phyloP scores from a whole-genome alignment of 1,140 invertebrate genomes.

The Drosophila cardini region DNA sequence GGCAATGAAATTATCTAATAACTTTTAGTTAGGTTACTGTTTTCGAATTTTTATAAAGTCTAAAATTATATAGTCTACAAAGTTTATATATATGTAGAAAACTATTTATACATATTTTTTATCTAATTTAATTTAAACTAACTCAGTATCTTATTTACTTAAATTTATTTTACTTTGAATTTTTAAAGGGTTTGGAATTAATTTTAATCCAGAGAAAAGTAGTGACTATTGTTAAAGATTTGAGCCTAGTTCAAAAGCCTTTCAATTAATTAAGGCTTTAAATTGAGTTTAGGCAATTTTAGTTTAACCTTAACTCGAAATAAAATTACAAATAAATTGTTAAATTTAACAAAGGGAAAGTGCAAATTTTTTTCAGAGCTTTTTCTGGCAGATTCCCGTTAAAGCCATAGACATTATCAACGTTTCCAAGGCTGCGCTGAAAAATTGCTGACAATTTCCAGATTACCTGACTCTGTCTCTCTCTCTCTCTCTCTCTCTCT shows the following conservation, averaged over 20 bases:
- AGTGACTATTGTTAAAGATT: neutral
- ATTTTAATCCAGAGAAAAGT: neutral
- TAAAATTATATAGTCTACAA: too few relatives aligned
- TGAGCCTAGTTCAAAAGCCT: neutral
- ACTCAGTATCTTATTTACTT: too few relatives aligned
- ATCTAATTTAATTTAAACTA: too few relatives aligned
- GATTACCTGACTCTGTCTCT: constrained; percentile 19
- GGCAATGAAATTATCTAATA: neutral
- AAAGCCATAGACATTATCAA: constrained; percentile 8
- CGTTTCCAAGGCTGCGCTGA: constrained; percentile 10
- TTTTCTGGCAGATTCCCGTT: neutral
- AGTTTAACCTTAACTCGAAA: neutral
- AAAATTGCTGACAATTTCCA: constrained; percentile 31
- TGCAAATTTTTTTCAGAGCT: constrained; percentile 4
- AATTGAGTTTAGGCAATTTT: neutral
- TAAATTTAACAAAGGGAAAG: constrained; percentile 1
- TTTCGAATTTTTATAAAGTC: too few relatives aligned
- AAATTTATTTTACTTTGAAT: neutral
- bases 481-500: neutral
- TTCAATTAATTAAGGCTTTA: constrained; percentile 8
- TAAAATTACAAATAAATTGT: constrained; percentile 13
- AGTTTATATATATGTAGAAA: too few relatives aligned
- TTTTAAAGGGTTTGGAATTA: neutral
- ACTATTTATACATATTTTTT: too few relatives aligned
- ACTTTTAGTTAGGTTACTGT: too few relatives aligned